Evolutionary conservation across 92 coral and sea anemone genomes (phyloP).

Genomic region (Nematostella vectensis): DNA sequence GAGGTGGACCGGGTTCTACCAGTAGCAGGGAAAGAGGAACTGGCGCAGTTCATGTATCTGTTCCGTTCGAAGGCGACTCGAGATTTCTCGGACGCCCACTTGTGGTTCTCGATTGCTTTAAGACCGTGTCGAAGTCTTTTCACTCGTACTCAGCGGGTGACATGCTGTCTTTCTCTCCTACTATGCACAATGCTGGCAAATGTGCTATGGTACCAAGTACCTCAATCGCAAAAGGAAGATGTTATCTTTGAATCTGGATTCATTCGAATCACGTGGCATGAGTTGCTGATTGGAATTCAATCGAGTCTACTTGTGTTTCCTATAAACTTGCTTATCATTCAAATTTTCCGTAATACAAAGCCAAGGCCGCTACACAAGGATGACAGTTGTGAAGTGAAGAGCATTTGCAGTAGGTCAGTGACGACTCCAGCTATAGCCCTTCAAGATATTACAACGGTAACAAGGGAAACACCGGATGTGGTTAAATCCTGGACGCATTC

Average conservation of each 20-base stretch:
- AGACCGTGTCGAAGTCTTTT: constrained; percentile 94
- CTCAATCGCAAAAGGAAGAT: constrained; percentile 47
- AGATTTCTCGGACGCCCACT: constrained; percentile 86
- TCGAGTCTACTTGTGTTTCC: constrained; percentile 91
- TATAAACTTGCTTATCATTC: constrained; percentile 75
- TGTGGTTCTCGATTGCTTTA: constrained; percentile 96
- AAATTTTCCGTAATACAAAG: constrained; percentile 65
- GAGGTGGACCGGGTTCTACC: constrained; percentile 89
- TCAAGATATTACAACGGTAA: constrained; percentile 14
- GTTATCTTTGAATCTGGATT: constrained; percentile 68
- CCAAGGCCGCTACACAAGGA: constrained; percentile 51
- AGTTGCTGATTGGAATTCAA: constrained; percentile 73
- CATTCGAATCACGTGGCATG: constrained; percentile 72
- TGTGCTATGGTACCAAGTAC: constrained; percentile 70
- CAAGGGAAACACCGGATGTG: constrained; percentile 5
- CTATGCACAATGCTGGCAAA: constrained; percentile 86
- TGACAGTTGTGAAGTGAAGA: constrained; percentile 7
- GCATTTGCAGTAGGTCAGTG: neutral
- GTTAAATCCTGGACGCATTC: neutral
- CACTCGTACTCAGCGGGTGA: constrained; percentile 87
- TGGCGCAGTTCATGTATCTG: constrained; percentile 77
- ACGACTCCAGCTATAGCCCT: constrained; percentile 1
- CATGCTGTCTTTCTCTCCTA: constrained; percentile 83
- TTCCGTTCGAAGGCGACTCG: constrained; percentile 75
- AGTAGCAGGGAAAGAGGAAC: constrained; percentile 89